Conservation (phyloP, 1,140 invertebrate species). For the Venturia canescens region DNA sequence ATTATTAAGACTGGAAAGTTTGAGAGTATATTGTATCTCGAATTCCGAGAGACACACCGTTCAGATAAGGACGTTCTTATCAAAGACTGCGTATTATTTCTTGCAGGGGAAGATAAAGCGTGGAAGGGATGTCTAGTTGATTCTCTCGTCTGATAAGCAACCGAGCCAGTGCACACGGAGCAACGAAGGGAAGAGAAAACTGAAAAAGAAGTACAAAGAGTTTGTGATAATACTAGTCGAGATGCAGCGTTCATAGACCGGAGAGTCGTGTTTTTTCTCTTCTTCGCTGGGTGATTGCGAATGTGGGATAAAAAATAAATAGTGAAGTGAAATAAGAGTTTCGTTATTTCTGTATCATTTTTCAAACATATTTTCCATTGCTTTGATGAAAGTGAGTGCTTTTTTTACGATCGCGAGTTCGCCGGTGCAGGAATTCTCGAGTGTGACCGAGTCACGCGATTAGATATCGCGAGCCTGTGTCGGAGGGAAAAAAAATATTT, state of each 20-base stretch:
- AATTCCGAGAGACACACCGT: background rate
- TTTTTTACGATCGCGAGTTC: too few species aligned
- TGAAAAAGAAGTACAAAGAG: background rate
- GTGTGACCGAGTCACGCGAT: too few species aligned
- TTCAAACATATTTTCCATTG: too few species aligned
- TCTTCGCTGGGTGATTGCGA: background rate
- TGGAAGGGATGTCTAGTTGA: slow-evolving; percentile 10
- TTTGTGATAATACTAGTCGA: background rate
- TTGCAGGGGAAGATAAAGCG: slow-evolving; percentile 22
- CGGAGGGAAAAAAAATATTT: too few species aligned
- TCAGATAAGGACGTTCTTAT: slow-evolving; percentile 11
- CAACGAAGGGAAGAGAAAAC: background rate
- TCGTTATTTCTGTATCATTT: too few species aligned
- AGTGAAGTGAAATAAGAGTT: background rate
- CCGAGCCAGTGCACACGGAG: background rate
- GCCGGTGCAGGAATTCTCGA: too few species aligned
- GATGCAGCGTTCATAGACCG: background rate
- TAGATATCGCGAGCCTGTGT: too few species aligned
- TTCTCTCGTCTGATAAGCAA: slow-evolving; percentile 21
- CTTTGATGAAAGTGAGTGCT: too few species aligned
- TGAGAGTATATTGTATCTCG: background rate
- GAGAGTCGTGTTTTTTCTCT: background rate
- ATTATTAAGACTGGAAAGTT: too few species aligned
- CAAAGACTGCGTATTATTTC: slow-evolving; percentile 13
- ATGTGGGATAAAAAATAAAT: background rate